Evolutionary conservation across 1,140 invertebrate species (phyloP).

Genomic region (Ruditapes philippinarum): DNA sequence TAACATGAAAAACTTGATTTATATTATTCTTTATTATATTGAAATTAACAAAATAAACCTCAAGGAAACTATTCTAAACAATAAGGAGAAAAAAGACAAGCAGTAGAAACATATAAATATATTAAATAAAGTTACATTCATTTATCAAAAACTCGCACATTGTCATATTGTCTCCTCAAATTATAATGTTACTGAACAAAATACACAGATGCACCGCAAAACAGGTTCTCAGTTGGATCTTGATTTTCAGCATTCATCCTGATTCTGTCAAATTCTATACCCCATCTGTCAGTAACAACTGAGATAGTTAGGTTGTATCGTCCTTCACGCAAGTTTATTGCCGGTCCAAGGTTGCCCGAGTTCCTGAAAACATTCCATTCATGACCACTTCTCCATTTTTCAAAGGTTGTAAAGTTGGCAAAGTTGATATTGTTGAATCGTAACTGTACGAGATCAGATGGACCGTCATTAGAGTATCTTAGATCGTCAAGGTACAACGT

Average conservation of each 20-base stretch:
- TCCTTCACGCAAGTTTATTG: background rate
- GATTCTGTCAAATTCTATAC: slow-evolving; percentile 60
- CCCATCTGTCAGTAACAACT: slow-evolving; percentile 43
- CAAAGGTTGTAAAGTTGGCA: slow-evolving; percentile 39
- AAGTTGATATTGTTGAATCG: slow-evolving; percentile 7
- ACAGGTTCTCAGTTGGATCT: slow-evolving; percentile 7
- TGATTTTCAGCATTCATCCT: slow-evolving; percentile 46
- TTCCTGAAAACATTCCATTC: slow-evolving; percentile 62
- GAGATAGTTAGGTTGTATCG: background rate
- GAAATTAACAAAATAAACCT: too few relatives aligned
- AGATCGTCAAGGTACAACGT: slow-evolving; percentile 42
- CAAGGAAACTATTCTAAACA: too few relatives aligned
- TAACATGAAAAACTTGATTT: too few relatives aligned
- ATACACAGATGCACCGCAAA: slow-evolving; percentile 34
- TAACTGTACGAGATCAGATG: background rate
- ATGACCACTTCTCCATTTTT: slow-evolving; percentile 55
- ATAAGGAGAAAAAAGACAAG: too few relatives aligned
- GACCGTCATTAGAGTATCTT: slow-evolving; percentile 55
- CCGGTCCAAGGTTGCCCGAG: slow-evolving; percentile 26
- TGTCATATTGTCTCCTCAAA: too few relatives aligned
- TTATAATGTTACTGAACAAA: background rate
- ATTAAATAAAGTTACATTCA: too few relatives aligned
- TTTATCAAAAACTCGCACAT: too few relatives aligned
- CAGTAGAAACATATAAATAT: too few relatives aligned
- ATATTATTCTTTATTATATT: too few relatives aligned